Evolutionary conservation across 2,888 invertebrate genomes (phyloP).

Genomic region (Allacma fusca): DNA sequence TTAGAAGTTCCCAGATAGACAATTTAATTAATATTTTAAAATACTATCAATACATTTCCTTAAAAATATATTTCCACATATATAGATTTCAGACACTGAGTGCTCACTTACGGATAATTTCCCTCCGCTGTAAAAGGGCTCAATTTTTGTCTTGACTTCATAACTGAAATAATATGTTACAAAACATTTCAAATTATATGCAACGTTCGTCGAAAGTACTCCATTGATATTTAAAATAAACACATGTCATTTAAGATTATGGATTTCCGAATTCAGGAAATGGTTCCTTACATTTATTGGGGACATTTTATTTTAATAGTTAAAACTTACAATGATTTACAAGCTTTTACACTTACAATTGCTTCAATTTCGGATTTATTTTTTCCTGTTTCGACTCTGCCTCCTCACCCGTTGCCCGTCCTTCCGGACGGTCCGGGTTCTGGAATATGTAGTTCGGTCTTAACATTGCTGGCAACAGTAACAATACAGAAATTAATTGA

Average conservation of each 20-base stretch:
- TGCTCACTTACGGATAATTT: slow-evolving; percentile 69
- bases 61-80: slow-evolving; percentile 30
- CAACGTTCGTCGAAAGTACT: no score
- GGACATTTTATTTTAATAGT: no score
- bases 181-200: no score
- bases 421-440: not conserved
- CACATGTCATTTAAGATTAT: no score
- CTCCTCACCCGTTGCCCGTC: not conserved
- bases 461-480: no score
- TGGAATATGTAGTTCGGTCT: slow-evolving; percentile 38
- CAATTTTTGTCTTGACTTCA: slow-evolving; percentile 75
- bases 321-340: no score
- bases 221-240: no score
- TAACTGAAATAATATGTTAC: no score
- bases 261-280: no score
- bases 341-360: slow-evolving; percentile 60
- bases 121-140: slow-evolving; percentile 84
- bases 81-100: slow-evolving; percentile 37
- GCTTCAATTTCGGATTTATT: slow-evolving; percentile 58
- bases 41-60: no score
- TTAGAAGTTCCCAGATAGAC: slow-evolving; percentile 45
- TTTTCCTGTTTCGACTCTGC: slow-evolving; percentile 29
- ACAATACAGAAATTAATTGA: no score
- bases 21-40: slow-evolving; percentile 25
- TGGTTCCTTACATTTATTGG: no score